Evolutionary conservation across 1,140 invertebrate genomes (phyloP), one percentile per base, ranked within the genome.

Genomic region (Glossosoma conforme): DNA sequence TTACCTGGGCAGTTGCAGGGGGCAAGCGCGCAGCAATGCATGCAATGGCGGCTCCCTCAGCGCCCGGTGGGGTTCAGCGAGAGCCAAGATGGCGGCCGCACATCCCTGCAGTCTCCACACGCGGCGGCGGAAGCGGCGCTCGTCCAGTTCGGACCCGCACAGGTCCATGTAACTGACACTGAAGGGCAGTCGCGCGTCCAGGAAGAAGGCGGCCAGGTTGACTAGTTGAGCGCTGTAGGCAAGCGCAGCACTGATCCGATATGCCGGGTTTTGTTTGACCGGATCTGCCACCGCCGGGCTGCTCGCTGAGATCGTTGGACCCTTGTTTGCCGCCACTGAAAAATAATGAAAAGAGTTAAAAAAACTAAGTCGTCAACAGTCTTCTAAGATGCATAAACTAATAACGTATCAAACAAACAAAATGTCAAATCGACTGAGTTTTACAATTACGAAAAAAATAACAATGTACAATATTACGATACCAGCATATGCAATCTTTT

Each of bases 161-260:
- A 89, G 87, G 62, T 87, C 85, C 86, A 82, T 86, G 65, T 88
- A 89, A 51, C 78, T 73, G 57, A 90, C 74, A 67, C 83, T 82
- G 60, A 84, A 82, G 22, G 89, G 89, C 62, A 91, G 69, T 60
- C 79, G 72, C 37, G 87, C 75, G 69, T 90, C 84, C 28, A 92
- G 73, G 63, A 85, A 86, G 71, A 82, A 87, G 21, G 88, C 83
- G 43, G 91, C 68, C 55, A 90, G 75, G 63, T 83, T 82, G n/a
- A 87, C 77, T 52, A 93, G 71, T 74, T 94, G 90, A 45, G 87
- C 84, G 13, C 84, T 83, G 65, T 91, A 89, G 37, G 84, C 84
- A 21, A 93, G 76, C 36, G 85, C 89, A 25, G 87, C 87, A 63
- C 79, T 81, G 40, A 89, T 83, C 52, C 81, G 83, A 59, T 83